phyloP scores from a whole-genome alignment of 92 coral and sea anemone species.

The Palythoa grandiflora region DNA sequence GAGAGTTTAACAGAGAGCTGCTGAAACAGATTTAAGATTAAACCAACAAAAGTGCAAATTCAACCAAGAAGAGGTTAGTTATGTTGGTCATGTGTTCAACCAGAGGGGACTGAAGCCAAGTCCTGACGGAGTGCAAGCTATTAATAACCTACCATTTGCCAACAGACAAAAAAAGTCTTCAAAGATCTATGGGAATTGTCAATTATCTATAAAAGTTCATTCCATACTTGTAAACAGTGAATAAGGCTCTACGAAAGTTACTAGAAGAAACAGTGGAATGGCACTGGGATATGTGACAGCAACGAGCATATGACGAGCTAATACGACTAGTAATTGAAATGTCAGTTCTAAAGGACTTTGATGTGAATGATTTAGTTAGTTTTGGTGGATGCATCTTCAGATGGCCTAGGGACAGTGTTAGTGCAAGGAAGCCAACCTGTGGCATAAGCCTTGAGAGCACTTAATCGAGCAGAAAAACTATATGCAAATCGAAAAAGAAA shows the following conservation, averaged over 20 bases:
- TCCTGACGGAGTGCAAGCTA: background rate
- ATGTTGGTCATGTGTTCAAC: too few relatives aligned
- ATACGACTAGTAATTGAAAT: background rate
- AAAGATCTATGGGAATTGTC: background rate
- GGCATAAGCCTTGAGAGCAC: too few relatives aligned
- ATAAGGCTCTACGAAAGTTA: too few relatives aligned
- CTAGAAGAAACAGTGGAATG: too few relatives aligned
- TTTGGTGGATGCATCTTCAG: background rate
- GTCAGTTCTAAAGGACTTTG: too few relatives aligned
- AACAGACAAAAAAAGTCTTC: background rate
- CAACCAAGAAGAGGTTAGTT: too few relatives aligned
- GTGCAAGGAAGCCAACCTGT: too few relatives aligned
- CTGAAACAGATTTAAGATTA: background rate
- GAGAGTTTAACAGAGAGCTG: too few relatives aligned
- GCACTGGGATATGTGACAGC: background rate
- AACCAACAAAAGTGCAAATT: background rate
- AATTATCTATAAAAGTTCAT: background rate
- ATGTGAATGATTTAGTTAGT: too few relatives aligned
- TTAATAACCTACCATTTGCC: background rate
- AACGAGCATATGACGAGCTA: background rate
- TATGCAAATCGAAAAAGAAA: too few relatives aligned
- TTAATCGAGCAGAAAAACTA: too few relatives aligned
- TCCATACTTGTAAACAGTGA: background rate
- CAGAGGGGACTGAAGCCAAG: too few relatives aligned
- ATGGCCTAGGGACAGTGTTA: background rate